These are phyloP conservation scores for Anguilla megastoma DNA, from an alignment of 2,797 vertebrate species.

Conservation along the genomic window DNA sequence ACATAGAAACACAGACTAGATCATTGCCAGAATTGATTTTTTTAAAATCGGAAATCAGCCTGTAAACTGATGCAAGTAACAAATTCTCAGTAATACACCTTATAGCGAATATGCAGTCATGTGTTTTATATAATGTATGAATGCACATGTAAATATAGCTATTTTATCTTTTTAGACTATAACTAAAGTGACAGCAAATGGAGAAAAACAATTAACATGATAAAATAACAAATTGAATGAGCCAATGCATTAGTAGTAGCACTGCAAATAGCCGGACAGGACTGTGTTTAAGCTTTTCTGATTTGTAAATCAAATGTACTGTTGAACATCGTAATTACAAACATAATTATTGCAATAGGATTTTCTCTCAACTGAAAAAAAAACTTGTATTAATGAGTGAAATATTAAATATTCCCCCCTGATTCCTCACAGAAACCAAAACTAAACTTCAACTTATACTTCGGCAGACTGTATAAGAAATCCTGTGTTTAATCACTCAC, in stretches of 20 bases:
- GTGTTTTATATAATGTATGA: neutral
- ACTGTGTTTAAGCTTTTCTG: neutral
- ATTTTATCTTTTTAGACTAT: neutral
- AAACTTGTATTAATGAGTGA: neutral
- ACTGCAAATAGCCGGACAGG: neutral
- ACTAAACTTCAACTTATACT: neutral
- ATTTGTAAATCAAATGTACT: neutral
- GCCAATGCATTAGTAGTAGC: neutral
- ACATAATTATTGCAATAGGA: neutral
- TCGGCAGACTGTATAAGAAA: neutral
- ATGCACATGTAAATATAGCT: neutral
- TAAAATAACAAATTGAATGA: neutral
- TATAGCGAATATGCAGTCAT: neutral
- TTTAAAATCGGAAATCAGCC: neutral
- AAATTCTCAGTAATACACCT: neutral
- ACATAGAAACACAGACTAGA: neutral
- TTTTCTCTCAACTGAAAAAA: neutral
- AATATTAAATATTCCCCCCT: neutral
- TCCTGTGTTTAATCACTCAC: neutral
- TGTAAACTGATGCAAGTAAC: neutral
- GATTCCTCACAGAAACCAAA: neutral
- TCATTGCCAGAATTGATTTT: neutral
- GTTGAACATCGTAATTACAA: neutral
- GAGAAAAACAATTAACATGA: neutral
- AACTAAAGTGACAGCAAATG: neutral